Evolutionary conservation across 1,140 invertebrate species (phyloP).

Genomic region (Drusus annulatus): DNA sequence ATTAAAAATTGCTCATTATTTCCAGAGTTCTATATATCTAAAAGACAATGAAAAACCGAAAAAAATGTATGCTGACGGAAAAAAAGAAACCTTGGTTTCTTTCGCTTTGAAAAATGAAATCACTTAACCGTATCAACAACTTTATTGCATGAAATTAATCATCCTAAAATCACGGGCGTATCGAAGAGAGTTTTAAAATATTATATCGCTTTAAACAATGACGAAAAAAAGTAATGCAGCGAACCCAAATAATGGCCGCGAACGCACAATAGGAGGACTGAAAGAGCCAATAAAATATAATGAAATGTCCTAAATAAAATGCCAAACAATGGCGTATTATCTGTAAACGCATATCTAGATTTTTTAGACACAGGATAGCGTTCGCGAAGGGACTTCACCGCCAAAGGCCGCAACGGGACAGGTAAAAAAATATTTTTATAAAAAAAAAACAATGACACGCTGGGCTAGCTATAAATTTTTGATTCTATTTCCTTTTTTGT

Average conservation of each 20-base stretch:
- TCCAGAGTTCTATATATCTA: too few species aligned
- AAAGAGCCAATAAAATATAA: slow-evolving; percentile 57
- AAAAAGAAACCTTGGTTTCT: too few species aligned
- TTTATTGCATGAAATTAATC: slow-evolving; percentile 38
- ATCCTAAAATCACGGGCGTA: slow-evolving; percentile 27
- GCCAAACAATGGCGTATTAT: slow-evolving; percentile 57
- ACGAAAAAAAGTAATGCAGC: slow-evolving; percentile 36
- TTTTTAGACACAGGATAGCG: slow-evolving; percentile 45
- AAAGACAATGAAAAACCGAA: too few species aligned
- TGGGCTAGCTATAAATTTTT: slow-evolving; percentile 56
- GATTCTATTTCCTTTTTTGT: slow-evolving; percentile 43
- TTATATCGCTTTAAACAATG: slow-evolving; percentile 33
- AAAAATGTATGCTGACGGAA: too few species aligned
- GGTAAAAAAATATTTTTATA: slow-evolving; percentile 43
- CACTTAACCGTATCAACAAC: background rate
- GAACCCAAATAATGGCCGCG: slow-evolving; percentile 50
- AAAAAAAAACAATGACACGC: slow-evolving; percentile 57
- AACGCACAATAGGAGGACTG: slow-evolving; percentile 55
- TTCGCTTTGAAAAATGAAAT: too few species aligned
- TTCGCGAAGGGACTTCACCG: slow-evolving; percentile 40
- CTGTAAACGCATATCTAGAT: slow-evolving; percentile 55
- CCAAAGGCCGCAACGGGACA: slow-evolving; percentile 46
- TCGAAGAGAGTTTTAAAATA: slow-evolving; percentile 19
- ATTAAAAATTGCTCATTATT: too few species aligned
- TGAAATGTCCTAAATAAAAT: slow-evolving; percentile 56